Percentiles rank a stretch among this genome's conserved stretches.
These are phyloP conservation scores for Phenacoccus solenopsis DNA, from an alignment of 1,140 invertebrate genomes.

Conservation along the genomic window DNA sequence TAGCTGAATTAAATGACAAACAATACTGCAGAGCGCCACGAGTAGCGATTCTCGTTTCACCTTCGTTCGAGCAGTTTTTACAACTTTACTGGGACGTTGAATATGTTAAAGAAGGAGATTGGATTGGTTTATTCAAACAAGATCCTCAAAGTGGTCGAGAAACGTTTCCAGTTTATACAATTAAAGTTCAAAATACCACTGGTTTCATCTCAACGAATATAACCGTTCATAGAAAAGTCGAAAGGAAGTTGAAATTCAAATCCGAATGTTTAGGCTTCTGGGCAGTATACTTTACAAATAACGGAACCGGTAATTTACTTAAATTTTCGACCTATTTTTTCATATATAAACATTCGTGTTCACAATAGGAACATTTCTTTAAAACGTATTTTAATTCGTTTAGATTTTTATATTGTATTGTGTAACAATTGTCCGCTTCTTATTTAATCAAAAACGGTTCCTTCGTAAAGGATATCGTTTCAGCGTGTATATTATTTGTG, in stretches of 20 bases:
- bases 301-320: constrained; percentile 5
- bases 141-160: neutral
- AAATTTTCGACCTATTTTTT: too few relatives aligned
- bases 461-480: too few relatives aligned
- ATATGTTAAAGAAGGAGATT: neutral
- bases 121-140: constrained; percentile 3
- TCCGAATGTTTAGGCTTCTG: constrained; percentile 12
- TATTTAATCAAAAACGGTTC: too few relatives aligned
- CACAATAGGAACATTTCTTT: too few relatives aligned
- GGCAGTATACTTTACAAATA: neutral
- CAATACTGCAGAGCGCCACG: neutral
- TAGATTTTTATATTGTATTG: too few relatives aligned
- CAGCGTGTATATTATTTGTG: too few relatives aligned
- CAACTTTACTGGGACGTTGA: constrained; percentile 12
- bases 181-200: neutral
- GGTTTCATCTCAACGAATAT: constrained; percentile 5
- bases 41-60: neutral
- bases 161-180: neutral
- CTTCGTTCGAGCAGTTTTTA: neutral
- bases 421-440: too few relatives aligned
- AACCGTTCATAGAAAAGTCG: too few relatives aligned
- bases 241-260: neutral
- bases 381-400: too few relatives aligned
- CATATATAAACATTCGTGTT: too few relatives aligned
- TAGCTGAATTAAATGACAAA: neutral